Conservation (phyloP, 1,140 invertebrate genomes). For the Trichoplusia ni region DNA sequence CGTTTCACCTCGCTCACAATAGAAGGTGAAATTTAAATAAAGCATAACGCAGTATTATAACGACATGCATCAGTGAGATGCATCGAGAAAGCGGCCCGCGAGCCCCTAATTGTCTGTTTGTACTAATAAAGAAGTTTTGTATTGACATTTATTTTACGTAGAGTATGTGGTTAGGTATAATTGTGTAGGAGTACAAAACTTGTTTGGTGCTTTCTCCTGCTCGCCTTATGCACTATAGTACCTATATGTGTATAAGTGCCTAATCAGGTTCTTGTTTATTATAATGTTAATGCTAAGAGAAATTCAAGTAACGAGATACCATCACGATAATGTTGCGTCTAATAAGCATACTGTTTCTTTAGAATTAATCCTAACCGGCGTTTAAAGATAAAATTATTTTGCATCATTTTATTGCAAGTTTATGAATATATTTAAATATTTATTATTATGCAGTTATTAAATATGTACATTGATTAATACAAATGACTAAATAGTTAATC, state of each 20-base stretch:
- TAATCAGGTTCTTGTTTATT: not conserved
- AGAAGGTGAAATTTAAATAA: conserved; percentile 81
- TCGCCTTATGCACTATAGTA: not conserved
- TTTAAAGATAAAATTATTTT: too few species aligned
- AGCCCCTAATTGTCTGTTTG: conserved; percentile 31
- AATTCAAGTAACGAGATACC: conserved; percentile 1
- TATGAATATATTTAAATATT: too few species aligned
- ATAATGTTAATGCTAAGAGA: not conserved
- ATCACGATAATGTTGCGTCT: too few species aligned
- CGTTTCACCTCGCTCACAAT: conserved; percentile 76
- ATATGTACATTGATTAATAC: too few species aligned
- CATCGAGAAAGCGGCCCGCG: conserved; percentile 62
- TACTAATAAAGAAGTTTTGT: conserved; percentile 13
- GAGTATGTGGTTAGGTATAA: conserved; percentile 2
- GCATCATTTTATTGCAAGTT: too few species aligned
- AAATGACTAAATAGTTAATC: too few species aligned
- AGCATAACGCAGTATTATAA: conserved; percentile 70
- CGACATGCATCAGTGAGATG: conserved; percentile 73
- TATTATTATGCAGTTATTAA: too few species aligned
- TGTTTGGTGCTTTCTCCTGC: conserved; percentile 31
- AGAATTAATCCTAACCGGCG: too few species aligned
- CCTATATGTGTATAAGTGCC: not conserved
- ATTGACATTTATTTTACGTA: not conserved
- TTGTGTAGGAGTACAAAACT: conserved; percentile 11
- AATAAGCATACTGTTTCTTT: too few species aligned